These are phyloP conservation scores for Dolichotis patagonum DNA, from an alignment of 2,113 vertebrate genomes.

Conservation along the genomic window DNA sequence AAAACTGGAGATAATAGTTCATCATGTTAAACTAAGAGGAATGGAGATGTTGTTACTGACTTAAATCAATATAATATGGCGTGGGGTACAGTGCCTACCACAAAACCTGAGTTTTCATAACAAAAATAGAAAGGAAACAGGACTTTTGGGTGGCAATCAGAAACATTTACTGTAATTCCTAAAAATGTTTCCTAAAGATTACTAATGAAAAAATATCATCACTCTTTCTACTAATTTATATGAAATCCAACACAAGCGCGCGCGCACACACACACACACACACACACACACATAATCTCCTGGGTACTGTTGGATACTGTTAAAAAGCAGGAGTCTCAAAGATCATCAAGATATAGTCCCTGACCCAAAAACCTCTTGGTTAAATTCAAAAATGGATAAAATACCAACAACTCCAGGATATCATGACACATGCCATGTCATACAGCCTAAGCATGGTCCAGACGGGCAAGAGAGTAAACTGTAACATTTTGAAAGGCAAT, in stretches of 20 bases:
- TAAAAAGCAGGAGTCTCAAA: neutral
- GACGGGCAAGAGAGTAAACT: neutral
- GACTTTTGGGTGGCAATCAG: neutral
- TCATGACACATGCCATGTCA: neutral
- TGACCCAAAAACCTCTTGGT: neutral
- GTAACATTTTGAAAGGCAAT: constrained; percentile 8
- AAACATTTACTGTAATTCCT: neutral
- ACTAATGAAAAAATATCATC: neutral
- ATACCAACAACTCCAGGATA: neutral
- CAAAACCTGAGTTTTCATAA: neutral
- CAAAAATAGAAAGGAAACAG: neutral
- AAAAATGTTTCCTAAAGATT: constrained; percentile 20
- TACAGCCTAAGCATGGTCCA: neutral
- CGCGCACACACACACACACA: neutral
- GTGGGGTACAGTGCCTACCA: neutral
- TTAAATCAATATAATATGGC: neutral
- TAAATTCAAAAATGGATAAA: neutral
- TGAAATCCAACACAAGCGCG: neutral
- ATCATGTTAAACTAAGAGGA: neutral
- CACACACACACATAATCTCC: neutral
- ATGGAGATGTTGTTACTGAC: neutral
- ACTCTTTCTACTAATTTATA: constrained; percentile 26
- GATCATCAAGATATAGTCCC: neutral
- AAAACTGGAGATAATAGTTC: neutral
- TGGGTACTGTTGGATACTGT: neutral